Evolutionary conservation across 2,888 invertebrate genomes (phyloP).

Genomic region (Plebejus melissa): DNA sequence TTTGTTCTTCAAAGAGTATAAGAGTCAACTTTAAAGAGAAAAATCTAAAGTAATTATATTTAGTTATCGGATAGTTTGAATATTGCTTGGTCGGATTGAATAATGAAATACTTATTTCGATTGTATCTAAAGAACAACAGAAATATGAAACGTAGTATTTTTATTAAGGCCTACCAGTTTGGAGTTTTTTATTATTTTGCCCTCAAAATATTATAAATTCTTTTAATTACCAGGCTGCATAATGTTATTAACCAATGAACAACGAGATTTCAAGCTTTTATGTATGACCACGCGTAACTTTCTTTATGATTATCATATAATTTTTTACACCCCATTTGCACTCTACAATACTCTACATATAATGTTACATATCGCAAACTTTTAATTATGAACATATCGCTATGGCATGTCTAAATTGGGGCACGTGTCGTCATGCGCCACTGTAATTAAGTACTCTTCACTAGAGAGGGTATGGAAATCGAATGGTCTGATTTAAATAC

Average conservation of each 20-base stretch:
- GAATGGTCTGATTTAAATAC: constrained; percentile 25
- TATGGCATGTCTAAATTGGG: constrained; percentile 47
- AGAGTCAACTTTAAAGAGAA: background rate
- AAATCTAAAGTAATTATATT: background rate
- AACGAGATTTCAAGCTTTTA: too few relatives aligned
- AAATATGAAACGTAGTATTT: too few relatives aligned
- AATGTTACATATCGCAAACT: background rate
- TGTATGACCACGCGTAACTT: too few relatives aligned
- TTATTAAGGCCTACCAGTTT: too few relatives aligned
- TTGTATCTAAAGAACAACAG: background rate
- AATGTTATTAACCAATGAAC: too few relatives aligned
- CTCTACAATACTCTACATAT: background rate
- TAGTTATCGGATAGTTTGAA: background rate
- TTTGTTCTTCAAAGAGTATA: constrained; percentile 11
- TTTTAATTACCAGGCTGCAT: too few relatives aligned
- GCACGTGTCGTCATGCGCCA: constrained; percentile 53
- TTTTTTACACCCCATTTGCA: background rate
- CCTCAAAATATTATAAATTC: too few relatives aligned
- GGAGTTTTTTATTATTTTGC: too few relatives aligned
- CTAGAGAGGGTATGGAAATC: constrained; percentile 37
- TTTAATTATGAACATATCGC: constrained; percentile 6
- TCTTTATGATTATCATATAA: too few relatives aligned
- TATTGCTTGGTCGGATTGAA: background rate
- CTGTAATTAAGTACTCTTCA: constrained; percentile 56
- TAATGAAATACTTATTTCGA: background rate